Conservation (phyloP, 2,888 invertebrate genomes). For the Ashinkailepas kermadecensis region DNA sequence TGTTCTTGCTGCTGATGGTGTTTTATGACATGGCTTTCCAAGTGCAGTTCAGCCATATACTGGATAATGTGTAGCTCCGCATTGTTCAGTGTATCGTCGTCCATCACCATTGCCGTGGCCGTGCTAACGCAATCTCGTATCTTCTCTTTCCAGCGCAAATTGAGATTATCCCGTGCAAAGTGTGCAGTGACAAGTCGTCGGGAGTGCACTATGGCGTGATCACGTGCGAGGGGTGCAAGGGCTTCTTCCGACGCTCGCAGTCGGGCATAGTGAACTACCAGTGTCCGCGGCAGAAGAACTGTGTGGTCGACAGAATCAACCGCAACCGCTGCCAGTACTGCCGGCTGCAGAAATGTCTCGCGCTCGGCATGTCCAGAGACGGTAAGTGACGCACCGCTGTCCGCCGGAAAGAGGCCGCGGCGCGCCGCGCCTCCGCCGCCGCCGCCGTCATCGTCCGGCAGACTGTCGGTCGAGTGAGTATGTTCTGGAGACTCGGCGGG, state of each 20-base stretch:
- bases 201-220: conserved; percentile 99
- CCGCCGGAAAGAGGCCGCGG: neutral
- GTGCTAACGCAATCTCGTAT: too few species aligned
- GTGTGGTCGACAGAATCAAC: conserved; percentile 97
- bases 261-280: conserved; percentile 98
- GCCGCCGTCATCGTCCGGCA: neutral
- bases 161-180: conserved; percentile 99
- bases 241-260: conserved; percentile 97
- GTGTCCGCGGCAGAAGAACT: conserved; percentile 96
- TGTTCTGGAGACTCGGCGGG: neutral
- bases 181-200: conserved; percentile 98
- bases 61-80: too few species aligned
- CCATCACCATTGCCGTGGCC: too few species aligned
- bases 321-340: conserved; percentile 99
- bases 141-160: conserved; percentile 75
- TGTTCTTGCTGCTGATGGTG: too few species aligned
- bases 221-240: conserved; percentile 99
- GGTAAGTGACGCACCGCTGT: conserved; percentile 57
- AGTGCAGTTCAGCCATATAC: too few species aligned
- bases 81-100: too few species aligned
- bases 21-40: too few species aligned
- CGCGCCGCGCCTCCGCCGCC: neutral
- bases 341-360: conserved; percentile 96
- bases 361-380: conserved; percentile 98
- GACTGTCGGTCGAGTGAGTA: neutral